These are phyloP conservation scores for Eulemur rufifrons DNA, from an alignment of 2,113 vertebrate species.

Conservation along the genomic window DNA sequence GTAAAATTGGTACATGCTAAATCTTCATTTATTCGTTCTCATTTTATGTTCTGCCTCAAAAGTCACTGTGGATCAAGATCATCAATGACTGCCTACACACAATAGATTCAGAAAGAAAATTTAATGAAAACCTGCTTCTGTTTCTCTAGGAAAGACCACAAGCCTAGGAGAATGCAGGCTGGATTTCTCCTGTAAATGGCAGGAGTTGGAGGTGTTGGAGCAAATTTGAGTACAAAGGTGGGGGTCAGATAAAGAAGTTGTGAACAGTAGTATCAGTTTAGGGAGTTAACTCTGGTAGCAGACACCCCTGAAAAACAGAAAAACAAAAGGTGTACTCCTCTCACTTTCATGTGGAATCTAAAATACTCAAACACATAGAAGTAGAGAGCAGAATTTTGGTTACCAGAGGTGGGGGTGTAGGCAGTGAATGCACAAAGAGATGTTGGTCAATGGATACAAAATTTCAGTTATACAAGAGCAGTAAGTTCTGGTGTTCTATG, in stretches of 20 bases:
- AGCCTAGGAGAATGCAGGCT: neutral
- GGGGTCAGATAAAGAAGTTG: neutral
- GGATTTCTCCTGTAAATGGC: neutral
- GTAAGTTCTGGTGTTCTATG: neutral
- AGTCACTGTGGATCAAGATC: neutral
- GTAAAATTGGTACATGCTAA: neutral
- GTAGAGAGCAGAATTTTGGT: neutral
- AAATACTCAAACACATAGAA: neutral
- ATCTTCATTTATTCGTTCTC: constrained; percentile 13
- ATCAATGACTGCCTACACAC: neutral
- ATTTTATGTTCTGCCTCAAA: constrained; percentile 19
- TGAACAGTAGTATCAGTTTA: neutral
- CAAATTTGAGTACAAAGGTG: neutral
- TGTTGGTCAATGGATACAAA: neutral
- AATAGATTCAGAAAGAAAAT: constrained; percentile 18
- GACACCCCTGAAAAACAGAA: neutral
- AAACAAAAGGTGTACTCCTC: neutral
- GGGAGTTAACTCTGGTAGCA: neutral
- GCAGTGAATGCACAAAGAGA: neutral
- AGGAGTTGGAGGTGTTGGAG: neutral
- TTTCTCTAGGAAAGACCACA: neutral
- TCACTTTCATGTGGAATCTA: neutral
- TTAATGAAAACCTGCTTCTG: neutral
- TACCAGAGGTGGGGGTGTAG: neutral
- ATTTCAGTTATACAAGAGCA: neutral